These are phyloP conservation scores for Diaphora mendica DNA, from an alignment of 2,888 invertebrate genomes.

Conservation along the genomic window DNA sequence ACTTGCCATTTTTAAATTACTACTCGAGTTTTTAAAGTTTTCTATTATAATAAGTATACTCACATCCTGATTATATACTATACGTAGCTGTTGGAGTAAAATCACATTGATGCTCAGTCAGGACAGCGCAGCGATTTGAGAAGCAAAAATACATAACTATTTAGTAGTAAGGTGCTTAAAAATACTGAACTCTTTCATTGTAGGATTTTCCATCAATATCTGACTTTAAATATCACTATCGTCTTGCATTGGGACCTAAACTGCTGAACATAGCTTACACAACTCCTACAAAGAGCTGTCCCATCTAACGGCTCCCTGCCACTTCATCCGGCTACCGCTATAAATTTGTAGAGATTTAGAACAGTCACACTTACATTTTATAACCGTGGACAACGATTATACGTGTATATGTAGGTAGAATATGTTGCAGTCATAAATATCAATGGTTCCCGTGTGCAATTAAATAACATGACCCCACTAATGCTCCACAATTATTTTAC, in stretches of 20 bases:
- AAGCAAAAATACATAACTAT: background rate
- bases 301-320: background rate
- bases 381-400: conserved; percentile 36
- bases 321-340: background rate
- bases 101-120: background rate
- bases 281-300: background rate
- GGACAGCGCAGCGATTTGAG: background rate
- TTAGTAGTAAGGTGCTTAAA: background rate
- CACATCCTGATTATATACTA: background rate
- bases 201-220: background rate
- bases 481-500: conserved; percentile 56
- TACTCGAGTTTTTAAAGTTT: background rate
- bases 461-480: conserved; percentile 55
- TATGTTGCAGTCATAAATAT: conserved; percentile 54
- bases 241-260: background rate
- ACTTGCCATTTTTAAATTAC: background rate
- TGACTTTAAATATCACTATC: background rate
- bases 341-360: conserved; percentile 18
- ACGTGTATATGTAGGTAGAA: conserved; percentile 32
- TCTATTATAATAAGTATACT: background rate
- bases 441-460: conserved; percentile 51
- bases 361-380: conserved; percentile 11
- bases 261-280: background rate
- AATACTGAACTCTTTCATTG: background rate
- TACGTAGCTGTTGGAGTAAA: background rate